Percentiles rank a stretch among this genome's conserved stretches.
Conservation (phyloP, 1,140 invertebrate genomes). For the Brachionus manjavacas region DNA sequence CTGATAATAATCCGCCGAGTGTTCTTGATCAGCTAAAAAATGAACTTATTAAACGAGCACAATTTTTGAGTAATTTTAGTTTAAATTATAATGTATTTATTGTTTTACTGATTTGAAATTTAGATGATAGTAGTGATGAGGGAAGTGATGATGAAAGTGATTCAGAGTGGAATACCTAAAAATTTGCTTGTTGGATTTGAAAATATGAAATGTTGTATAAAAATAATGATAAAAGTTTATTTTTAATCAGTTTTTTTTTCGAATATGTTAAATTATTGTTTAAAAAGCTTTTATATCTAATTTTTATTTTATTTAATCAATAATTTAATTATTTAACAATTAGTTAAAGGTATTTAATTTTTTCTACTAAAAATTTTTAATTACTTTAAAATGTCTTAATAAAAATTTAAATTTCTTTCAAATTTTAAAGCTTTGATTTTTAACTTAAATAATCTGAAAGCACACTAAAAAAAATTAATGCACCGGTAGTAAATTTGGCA, state of each 20-base stretch:
- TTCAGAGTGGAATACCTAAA: slow-evolving; percentile 38
- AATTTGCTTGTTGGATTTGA: background rate
- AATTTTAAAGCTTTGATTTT: too few species aligned
- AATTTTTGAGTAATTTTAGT: slow-evolving; percentile 32
- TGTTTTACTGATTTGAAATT: background rate
- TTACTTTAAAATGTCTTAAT: background rate
- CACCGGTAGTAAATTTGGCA: too few species aligned
- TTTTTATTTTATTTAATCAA: background rate
- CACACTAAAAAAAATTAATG: too few species aligned
- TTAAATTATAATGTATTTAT: background rate
- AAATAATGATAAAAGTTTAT: background rate
- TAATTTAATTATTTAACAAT: slow-evolving; percentile 3
- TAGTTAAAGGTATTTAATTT: background rate
- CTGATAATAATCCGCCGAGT: background rate
- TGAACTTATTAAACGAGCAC: slow-evolving; percentile 38
- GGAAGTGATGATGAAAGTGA: slow-evolving; percentile 35
- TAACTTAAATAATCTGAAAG: too few species aligned
- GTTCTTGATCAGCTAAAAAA: slow-evolving; percentile 23
- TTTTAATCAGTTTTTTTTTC: background rate
- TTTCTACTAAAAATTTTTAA: background rate
- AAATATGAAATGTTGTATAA: background rate
- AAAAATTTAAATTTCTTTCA: background rate
- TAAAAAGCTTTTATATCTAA: background rate
- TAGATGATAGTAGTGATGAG: slow-evolving; percentile 36
- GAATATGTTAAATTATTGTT: background rate